phyloP scores from a whole-genome alignment of 1,140 invertebrate species.

The Zelostemma sp. region DNA sequence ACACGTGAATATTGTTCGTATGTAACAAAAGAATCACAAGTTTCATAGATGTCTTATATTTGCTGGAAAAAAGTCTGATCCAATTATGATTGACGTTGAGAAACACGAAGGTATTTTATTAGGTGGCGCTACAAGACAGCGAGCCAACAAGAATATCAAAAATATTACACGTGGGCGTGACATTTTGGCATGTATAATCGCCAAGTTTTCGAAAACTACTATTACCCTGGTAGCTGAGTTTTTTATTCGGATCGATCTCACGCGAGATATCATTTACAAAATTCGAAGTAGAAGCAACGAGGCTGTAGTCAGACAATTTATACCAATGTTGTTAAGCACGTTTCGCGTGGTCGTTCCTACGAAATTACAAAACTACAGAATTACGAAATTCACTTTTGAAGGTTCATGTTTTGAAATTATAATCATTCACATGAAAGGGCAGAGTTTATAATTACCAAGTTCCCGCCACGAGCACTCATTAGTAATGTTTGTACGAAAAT shows the following conservation, averaged over 20 bases:
- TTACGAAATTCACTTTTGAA: no score
- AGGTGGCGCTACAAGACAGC: slow-evolving; percentile 24
- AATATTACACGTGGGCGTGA: slow-evolving; percentile 43
- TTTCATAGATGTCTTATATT: no score
- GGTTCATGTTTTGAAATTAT: no score
- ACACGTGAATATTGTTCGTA: no score
- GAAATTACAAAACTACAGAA: no score
- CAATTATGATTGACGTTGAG: slow-evolving; percentile 27
- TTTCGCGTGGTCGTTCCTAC: neutral
- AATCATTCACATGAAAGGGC: no score
- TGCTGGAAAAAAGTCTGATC: no score
- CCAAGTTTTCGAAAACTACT: slow-evolving; percentile 30
- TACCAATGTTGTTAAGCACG: slow-evolving; percentile 1
- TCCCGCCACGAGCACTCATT: no score
- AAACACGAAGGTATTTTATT: slow-evolving; percentile 7
- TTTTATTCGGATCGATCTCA: slow-evolving; percentile 28
- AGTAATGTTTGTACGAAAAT: no score
- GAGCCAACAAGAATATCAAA: slow-evolving; percentile 35
- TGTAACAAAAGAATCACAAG: no score
- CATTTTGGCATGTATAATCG: slow-evolving; percentile 35
- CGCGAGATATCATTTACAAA: slow-evolving; percentile 17
- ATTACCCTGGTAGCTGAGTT: slow-evolving; percentile 26
- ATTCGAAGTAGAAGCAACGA: slow-evolving; percentile 31
- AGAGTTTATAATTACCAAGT: no score
- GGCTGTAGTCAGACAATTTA: slow-evolving; percentile 36